These are phyloP conservation scores for Gryon sp. DNA, from an alignment of 1,140 invertebrate genomes.

Conservation along the genomic window DNA sequence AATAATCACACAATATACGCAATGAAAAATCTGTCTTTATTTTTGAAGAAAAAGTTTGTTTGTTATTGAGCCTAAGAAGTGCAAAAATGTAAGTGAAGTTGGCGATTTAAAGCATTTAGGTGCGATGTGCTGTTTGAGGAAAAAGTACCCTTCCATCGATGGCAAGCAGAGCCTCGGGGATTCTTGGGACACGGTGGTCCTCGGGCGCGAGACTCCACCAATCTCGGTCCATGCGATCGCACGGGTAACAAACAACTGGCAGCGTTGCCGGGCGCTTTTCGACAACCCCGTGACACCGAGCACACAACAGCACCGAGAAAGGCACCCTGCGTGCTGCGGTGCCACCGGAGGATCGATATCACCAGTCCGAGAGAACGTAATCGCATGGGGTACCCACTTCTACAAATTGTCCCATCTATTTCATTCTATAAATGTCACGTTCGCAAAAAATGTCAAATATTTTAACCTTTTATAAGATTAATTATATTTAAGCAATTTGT, in stretches of 20 bases:
- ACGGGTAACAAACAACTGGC: slow-evolving; percentile 65
- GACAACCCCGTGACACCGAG: slow-evolving; percentile 56
- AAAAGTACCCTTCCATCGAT: slow-evolving; percentile 81
- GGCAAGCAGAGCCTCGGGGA: slow-evolving; percentile 82
- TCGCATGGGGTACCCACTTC: slow-evolving; percentile 36
- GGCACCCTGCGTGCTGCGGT: slow-evolving; percentile 44
- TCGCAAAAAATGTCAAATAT: too few species aligned
- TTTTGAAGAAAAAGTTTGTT: too few species aligned
- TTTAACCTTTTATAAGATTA: too few species aligned
- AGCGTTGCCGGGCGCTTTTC: slow-evolving; percentile 71
- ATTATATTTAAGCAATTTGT: too few species aligned
- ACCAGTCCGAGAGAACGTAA: slow-evolving; percentile 46
- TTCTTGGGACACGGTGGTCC: slow-evolving; percentile 70
- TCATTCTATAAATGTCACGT: too few species aligned
- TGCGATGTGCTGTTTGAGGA: neutral
- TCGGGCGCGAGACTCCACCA: slow-evolving; percentile 83
- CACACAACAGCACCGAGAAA: slow-evolving; percentile 21
- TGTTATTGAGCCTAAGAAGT: neutral
- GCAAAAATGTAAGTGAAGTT: neutral
- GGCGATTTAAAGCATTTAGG: neutral
- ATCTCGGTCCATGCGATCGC: slow-evolving; percentile 77
- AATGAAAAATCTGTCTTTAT: too few species aligned
- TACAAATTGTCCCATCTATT: too few species aligned
- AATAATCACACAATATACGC: too few species aligned
- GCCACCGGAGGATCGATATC: slow-evolving; percentile 68